Base-by-base conservation (phyloP, 2,888 invertebrate genomes). In the Caenorhabditis auriculariae region DNA sequence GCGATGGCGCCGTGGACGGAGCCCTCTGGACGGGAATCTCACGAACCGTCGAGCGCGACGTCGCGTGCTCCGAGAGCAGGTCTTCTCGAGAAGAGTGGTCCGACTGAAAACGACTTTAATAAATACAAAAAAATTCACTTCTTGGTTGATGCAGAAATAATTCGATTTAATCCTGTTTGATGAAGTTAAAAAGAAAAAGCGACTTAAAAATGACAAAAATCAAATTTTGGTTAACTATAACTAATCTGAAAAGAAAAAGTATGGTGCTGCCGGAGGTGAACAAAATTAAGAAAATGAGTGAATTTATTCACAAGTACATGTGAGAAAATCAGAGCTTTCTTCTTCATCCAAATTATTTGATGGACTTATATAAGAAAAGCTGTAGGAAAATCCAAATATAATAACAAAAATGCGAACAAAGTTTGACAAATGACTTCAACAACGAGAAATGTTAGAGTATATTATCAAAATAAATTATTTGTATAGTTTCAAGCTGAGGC, bases 21-120 rank as follows among this genome's bases (percentile, higher is more conserved):
- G 78, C 73, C 29, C 73, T 60, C n/a, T 71, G 72, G 59, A 77
- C 76, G 54, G 80, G 80, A 44, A 80, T 80, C 61, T 80, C 80
- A 47, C 80, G 76, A 7, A 78, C 65, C 38, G 76, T 77, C n/a
- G 75, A 67, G 29, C 71, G 69, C 35, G 75, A 66, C 49, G 72
- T 64, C 53, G 70, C 51, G 62, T 65, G 63, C 44, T 72, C 76
- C 38, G 72, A 69, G 53, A 77, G 67, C 32, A 77, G 69, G 52
- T 77, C 77, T 56, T 77, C 77, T 37, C 74, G 74, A 23, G 76
- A 72, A 42, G 69, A 69, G 54, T 55, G 59, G 56, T 60, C 55
- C 44, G 64, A 66, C 66, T 65, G 60, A 54, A 64, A 59, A 44
- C 27, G 23, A 42, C 15, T 12, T 15, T n/a, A n/a, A n/a, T n/a